phyloP scores from a whole-genome alignment of 2,113 vertebrate species.

The Tachysurus vachellii region DNA sequence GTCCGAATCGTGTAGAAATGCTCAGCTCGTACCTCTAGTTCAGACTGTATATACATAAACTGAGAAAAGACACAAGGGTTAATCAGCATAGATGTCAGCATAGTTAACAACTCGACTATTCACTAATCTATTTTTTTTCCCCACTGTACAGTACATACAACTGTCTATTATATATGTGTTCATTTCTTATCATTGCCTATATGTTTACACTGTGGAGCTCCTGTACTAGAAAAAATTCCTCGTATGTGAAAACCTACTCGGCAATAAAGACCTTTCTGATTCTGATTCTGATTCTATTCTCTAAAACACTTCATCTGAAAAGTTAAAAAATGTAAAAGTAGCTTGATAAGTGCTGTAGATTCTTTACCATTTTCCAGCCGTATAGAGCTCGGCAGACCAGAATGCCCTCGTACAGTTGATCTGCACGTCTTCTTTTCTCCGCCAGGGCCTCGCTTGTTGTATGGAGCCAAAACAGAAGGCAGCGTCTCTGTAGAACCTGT shows the following conservation, averaged over 20 bases:
- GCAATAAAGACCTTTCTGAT: too few species aligned
- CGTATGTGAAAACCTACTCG: too few species aligned
- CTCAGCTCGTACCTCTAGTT: slow-evolving; percentile 66
- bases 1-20: slow-evolving; percentile 65
- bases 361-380: slow-evolving; percentile 80
- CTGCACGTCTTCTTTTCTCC: slow-evolving; percentile 73
- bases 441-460: slow-evolving; percentile 60
- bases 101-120: background rate
- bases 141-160: too few species aligned
- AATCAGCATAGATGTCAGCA: background rate
- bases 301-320: background rate
- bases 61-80: slow-evolving; percentile 42
- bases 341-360: background rate
- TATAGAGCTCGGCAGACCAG: slow-evolving; percentile 74
- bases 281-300: too few species aligned
- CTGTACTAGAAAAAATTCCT: too few species aligned
- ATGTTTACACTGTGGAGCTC: too few species aligned
- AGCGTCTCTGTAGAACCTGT: slow-evolving; percentile 71
- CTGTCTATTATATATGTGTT: too few species aligned
- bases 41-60: slow-evolving; percentile 65
- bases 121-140: too few species aligned
- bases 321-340: background rate
- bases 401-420: slow-evolving; percentile 66
- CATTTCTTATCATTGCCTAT: too few species aligned
- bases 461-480: slow-evolving; percentile 76